A percentile compares a stretch with the other conserved stretches of the same genome.
Evolutionary conservation across 2,113 vertebrate species (phyloP).

Genomic region (Piprites chloris): DNA sequence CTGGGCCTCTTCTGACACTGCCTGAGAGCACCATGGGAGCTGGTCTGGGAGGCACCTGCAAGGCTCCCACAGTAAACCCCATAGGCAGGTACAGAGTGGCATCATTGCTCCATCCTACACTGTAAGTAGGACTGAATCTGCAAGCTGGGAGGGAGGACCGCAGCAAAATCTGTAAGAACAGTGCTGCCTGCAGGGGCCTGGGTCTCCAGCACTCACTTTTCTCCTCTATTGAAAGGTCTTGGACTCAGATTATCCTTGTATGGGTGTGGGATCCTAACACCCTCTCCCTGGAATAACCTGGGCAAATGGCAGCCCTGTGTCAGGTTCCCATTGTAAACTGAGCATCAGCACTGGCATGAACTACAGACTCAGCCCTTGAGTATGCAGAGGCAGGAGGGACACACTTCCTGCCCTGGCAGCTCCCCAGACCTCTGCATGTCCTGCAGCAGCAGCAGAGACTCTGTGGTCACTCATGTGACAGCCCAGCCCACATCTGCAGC

Average conservation of each 20-base stretch:
- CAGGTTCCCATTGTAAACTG: background rate
- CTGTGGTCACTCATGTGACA: background rate
- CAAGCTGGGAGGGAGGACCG: background rate
- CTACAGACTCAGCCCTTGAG: accelerated
- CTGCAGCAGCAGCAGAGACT: background rate
- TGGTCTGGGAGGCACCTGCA: background rate
- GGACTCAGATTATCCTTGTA: background rate
- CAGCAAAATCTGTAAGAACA: background rate
- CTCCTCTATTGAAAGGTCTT: background rate
- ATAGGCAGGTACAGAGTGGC: background rate
- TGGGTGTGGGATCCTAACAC: background rate
- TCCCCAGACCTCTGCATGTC: accelerated
- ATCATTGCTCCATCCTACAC: background rate
- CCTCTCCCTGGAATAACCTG: background rate
- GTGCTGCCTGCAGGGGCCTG: background rate
- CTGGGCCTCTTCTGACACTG: background rate
- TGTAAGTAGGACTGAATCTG: background rate
- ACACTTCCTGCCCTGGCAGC: background rate
- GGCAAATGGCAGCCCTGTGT: background rate
- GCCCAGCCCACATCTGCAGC: background rate
- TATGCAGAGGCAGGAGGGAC: background rate
- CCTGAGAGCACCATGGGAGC: background rate
- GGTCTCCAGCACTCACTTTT: background rate
- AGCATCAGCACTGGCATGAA: background rate
- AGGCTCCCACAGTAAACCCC: background rate